Conservation (phyloP, 2,888 invertebrate genomes). For the Tortricodes alternella region DNA sequence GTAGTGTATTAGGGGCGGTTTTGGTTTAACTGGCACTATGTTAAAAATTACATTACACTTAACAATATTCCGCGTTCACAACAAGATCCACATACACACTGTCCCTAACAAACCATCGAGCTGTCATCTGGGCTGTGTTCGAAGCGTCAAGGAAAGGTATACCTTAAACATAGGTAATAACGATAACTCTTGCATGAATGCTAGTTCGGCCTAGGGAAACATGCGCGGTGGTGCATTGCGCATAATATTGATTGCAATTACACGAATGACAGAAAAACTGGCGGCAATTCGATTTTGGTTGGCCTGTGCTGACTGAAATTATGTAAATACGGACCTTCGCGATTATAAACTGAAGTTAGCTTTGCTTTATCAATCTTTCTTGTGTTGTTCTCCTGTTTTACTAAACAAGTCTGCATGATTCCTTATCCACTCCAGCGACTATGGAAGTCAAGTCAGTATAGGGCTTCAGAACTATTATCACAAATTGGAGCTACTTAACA, state of each 20-base stretch:
- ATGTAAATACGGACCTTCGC: neutral
- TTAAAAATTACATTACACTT: conserved; percentile 7
- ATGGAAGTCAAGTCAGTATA: neutral
- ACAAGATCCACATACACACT: conserved; percentile 64
- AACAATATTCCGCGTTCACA: conserved; percentile 45
- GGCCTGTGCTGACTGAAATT: neutral
- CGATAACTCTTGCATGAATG: conserved; percentile 38
- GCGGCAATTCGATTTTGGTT: conserved; percentile 63
- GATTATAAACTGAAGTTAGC: too few relatives aligned
- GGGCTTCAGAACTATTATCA: conserved; percentile 7
- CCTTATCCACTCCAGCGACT: neutral
- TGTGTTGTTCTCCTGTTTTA: too few relatives aligned
- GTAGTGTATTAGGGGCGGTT: neutral
- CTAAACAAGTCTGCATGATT: neutral
- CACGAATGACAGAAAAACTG: conserved; percentile 65
- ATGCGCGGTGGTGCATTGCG: conserved; percentile 79
- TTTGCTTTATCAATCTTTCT: too few relatives aligned
- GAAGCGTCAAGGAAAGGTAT: conserved; percentile 27
- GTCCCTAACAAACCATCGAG: conserved; percentile 54
- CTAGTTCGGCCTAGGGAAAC: conserved; percentile 52
- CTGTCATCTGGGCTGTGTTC: conserved; percentile 66
- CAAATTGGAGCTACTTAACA: neutral
- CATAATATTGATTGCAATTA: conserved; percentile 78
- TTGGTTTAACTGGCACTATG: conserved; percentile 4
- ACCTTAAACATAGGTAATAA: conserved; percentile 32